Base-by-base conservation (phyloP, 2,888 invertebrate species). In the Congeria kusceri region DNA sequence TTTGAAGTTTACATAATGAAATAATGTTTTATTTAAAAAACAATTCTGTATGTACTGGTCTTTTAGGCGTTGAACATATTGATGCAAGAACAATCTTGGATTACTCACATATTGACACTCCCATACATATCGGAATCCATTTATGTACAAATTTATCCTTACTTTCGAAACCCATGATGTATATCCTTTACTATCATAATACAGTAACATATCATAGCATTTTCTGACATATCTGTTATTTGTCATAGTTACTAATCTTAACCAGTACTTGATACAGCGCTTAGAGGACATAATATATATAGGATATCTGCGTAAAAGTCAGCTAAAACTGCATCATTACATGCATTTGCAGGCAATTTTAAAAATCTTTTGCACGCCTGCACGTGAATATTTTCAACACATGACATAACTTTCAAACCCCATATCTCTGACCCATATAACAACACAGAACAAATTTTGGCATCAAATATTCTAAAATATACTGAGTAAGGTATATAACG, bases 401-500 rank as follows among this genome's bases (percentile, higher is more conserved):
- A 23, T 13, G 56, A 47, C 18, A 32, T 39, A 32, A 56, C 23
- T 61, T 67, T 18, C 13, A 67, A 29, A 3, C 74, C 77, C 77
- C 75, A 81, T 29, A 81, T 29, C 63, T 81, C 81, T 32, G 62
- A 59, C 5, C 74, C 74, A 68, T 74, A 71, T 15, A 71, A 27
- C 15, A 81, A n/a, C 15, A 81, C 59, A 4, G 68, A 67, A 1
- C 59, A 27, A 20, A 74, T 47, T 56, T 76, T 69, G 5, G 70
- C 28, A 53, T 77, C 65, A 70, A 73, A 44, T n/a, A n/a, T n/a
- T n/a, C n/a, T n/a, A n/a, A n/a, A n/a, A n/a, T 59, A 61, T 44
- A 11, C n/a, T n/a, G n/a, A 32, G 5, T 32, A 32, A 4, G 44
- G 64, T 47, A 64, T 15, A 11, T 20, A 44, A 39, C 29, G 53